These are phyloP conservation scores for Synanthedon tipuliformis DNA, from an alignment of 2,888 invertebrate genomes.

Conservation along the genomic window DNA sequence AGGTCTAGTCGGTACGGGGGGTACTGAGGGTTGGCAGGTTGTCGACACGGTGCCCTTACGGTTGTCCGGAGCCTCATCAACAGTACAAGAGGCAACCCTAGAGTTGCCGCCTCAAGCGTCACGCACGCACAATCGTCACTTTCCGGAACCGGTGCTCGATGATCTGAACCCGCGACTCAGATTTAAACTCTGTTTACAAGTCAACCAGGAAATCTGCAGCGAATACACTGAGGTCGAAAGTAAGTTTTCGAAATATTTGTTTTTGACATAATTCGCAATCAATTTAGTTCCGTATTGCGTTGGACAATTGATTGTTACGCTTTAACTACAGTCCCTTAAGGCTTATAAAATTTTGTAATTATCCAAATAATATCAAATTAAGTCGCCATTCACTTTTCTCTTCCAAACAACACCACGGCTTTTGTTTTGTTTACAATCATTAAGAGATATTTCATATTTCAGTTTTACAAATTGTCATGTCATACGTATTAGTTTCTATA, in stretches of 20 bases:
- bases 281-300: no score
- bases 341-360: no score
- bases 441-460: no score
- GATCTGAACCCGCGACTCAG: conserved; percentile 78
- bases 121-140: conserved; percentile 57
- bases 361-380: no score
- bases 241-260: conserved; percentile 56
- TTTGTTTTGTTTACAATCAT: no score
- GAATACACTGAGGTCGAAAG: conserved; percentile 86
- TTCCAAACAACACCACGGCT: no score
- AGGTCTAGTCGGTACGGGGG: conserved; percentile 60
- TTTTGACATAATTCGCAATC: no score
- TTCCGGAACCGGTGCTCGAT: conserved; percentile 70
- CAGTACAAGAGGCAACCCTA: conserved; percentile 77
- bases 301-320: no score
- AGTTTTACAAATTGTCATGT: no score
- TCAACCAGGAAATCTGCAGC: conserved; percentile 85
- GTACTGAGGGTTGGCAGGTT: conserved; percentile 51
- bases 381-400: no score
- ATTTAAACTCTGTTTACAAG: conserved; percentile 84
- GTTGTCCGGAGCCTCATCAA: conserved; percentile 76
- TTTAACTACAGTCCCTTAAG: no score
- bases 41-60: conserved; percentile 79
- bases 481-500: no score
- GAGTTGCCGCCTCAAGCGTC: conserved; percentile 63